Base-by-base conservation (phyloP, 92 coral and sea anemone genomes). In the Anthopleura xanthogrammica region DNA sequence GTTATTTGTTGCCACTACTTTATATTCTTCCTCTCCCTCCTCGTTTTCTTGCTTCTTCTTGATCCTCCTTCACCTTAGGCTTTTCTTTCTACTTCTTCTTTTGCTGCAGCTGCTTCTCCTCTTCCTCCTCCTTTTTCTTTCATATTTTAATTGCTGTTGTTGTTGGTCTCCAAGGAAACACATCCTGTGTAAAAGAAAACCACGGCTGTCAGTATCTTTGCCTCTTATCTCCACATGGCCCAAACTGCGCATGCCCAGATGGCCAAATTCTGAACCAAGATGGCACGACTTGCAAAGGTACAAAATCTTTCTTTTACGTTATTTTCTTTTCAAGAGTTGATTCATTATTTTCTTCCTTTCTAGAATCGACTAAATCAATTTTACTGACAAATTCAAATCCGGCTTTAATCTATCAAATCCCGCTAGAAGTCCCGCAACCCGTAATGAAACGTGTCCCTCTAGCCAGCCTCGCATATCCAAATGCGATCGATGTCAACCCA, bases 401-500 rank as follows among this genome's bases (percentile, higher is more conserved):
- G 56, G 89, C 77, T 16, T 50, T 78, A 54, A 86, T 89, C 20
- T 62, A 73, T 70, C 86, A 86, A 72, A 52, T 88, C 64, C 68
- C 82, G 13, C 36, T 84, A 62, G 72, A 72, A 0, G 56, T 43
- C 79, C 46, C 85, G 17, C 77, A 79, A 13, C 72, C 77, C 78
- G 72, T 56, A 16, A 62, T 77, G 46, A 56, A 80, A 36, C 77
- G 87, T 12, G 29, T 92, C 1, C 76, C 82, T 41, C 82, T 86
- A 6, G 66, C 81, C 9, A 72, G 75, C n/a, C 75, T 79, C 19
- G 52, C 60, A 12, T 2, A 75, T 5, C 98, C 93, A 52, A 83
- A 54, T 0, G 93, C 93, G 4, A 64, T 95, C 77, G 90, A 80
- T 71, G 91, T 77, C 78, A 94, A 95, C 80, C 86, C 92, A 39